Evolutionary conservation across 2,797 vertebrate genomes (phyloP).

Genomic region (Takifugu rubripes): DNA sequence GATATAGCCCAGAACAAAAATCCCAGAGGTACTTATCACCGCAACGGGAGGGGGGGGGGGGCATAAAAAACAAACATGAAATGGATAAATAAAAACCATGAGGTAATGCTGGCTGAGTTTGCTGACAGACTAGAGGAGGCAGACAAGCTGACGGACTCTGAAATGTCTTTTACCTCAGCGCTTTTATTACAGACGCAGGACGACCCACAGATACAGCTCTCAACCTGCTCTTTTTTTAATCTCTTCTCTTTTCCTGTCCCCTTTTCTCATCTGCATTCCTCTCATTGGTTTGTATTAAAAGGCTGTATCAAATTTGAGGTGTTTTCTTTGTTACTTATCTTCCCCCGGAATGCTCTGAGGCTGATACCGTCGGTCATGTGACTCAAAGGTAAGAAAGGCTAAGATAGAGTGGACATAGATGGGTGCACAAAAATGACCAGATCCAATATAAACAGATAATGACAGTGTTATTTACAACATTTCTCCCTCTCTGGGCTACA

Average conservation of each 20-base stretch:
- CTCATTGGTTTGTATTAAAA: no score
- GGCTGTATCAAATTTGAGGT: no score
- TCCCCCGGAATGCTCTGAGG: no score
- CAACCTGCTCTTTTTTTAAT: constrained; percentile 6
- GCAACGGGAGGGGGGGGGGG: constrained; percentile 42
- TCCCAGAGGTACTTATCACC: constrained; percentile 50
- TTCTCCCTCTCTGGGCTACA: no score
- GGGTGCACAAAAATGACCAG: no score
- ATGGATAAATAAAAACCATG: constrained; percentile 55
- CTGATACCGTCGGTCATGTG: no score
- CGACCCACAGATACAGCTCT: constrained; percentile 34
- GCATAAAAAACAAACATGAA: constrained; percentile 45
- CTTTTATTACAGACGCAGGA: constrained; percentile 34
- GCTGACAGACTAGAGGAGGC: constrained; percentile 33
- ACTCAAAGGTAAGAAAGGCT: no score
- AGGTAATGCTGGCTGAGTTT: constrained; percentile 36
- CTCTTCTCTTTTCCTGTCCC: not conserved
- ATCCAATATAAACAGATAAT: no score
- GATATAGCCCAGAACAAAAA: constrained; percentile 54
- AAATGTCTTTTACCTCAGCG: constrained; percentile 22
- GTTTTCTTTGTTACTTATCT: no score
- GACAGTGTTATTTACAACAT: no score
- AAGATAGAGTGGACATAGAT: no score
- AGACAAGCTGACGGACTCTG: constrained; percentile 40
- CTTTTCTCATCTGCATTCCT: not conserved